phyloP scores from a whole-genome alignment of 1,140 invertebrate genomes.

The Zelostemma sp. region DNA sequence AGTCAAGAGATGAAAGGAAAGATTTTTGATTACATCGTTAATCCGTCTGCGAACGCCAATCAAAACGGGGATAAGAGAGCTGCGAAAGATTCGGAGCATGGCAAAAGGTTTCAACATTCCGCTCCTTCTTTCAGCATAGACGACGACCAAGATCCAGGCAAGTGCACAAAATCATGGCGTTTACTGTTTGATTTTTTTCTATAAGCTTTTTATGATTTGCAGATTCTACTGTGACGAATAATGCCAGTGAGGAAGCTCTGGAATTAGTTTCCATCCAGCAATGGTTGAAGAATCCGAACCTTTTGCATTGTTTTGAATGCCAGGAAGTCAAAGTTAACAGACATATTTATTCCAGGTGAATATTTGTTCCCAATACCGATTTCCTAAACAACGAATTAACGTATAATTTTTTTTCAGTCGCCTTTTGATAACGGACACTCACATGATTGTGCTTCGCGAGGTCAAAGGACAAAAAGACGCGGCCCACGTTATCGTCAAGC shows the following conservation, averaged over 20 bases:
- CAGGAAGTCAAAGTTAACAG: conserved; percentile 92
- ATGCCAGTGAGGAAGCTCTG: conserved; percentile 74
- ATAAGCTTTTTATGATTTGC: no score
- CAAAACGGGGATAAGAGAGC: conserved; percentile 80
- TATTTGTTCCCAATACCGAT: not conserved
- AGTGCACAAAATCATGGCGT: conserved; percentile 8
- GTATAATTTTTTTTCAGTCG: conserved; percentile 72
- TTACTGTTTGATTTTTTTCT: conserved; percentile 1
- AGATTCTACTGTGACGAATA: conserved; percentile 65
- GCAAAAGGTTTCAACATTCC: conserved; percentile 89
- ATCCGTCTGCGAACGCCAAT: conserved; percentile 76
- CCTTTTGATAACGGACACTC: conserved; percentile 88
- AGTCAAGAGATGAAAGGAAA: conserved; percentile 93
- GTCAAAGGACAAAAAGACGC: conserved; percentile 80
- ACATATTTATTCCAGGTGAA: conserved; percentile 83
- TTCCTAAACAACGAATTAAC: not conserved
- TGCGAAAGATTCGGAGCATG: conserved; percentile 79
- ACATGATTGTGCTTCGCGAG: conserved; percentile 90
- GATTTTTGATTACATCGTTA: conserved; percentile 93
- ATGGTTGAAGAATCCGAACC: conserved; percentile 87
- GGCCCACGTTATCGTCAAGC: conserved; percentile 86
- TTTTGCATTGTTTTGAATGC: conserved; percentile 89
- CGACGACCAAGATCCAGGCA: conserved; percentile 83
- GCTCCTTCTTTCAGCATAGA: conserved; percentile 96
- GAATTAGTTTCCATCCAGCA: conserved; percentile 80